phyloP scores from a whole-genome alignment of 2,888 invertebrate species.

The Alentia gelatinosa region DNA sequence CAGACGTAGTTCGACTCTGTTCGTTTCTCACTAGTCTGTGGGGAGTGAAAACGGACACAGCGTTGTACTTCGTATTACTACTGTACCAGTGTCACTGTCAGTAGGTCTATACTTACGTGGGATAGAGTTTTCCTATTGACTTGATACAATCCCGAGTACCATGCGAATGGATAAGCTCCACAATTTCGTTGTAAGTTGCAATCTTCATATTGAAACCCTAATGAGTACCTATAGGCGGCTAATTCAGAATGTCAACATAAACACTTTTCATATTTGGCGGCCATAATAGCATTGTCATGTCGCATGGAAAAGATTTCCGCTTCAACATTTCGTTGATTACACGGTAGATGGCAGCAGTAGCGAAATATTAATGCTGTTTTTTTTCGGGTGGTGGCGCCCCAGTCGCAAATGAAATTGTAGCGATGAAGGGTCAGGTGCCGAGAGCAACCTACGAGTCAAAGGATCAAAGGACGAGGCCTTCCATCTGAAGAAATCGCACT shows the following conservation, averaged over 20 bases:
- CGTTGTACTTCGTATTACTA: no score
- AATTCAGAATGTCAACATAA: background rate
- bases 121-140: conserved; percentile 12
- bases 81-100: no score
- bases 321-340: background rate
- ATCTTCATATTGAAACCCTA: conserved; percentile 44
- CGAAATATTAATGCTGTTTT: background rate
- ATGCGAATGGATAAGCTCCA: conserved; percentile 38
- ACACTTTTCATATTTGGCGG: conserved; percentile 29
- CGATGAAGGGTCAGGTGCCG: no score
- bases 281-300: conserved; percentile 14
- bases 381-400: background rate
- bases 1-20: no score
- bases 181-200: conserved; percentile 41
- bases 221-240: background rate
- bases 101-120: conserved; percentile 36
- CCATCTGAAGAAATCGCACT: no score
- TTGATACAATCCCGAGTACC: conserved; percentile 28
- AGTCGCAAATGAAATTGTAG: no score
- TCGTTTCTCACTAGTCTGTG: no score
- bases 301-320: background rate
- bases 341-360: background rate
- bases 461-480: no score
- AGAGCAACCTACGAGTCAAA: no score
- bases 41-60: no score